Conservation (phyloP, 2,797 vertebrate species). For the Thalassophryne amazonica region DNA sequence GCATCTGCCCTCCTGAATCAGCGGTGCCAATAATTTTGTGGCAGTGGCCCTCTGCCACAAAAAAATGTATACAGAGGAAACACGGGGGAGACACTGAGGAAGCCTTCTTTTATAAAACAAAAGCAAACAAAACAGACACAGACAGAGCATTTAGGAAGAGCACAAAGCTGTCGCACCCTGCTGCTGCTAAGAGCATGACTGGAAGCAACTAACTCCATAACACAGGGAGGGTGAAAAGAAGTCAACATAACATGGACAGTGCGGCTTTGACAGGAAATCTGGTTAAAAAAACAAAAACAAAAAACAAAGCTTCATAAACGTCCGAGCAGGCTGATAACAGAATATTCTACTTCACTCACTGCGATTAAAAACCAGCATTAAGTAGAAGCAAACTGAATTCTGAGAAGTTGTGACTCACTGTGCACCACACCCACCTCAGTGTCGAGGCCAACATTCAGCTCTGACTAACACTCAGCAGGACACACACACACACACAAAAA, state of each 20-base stretch:
- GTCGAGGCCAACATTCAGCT: conserved; percentile 21
- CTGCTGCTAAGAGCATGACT: conserved; percentile 34
- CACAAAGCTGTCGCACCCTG: conserved; percentile 17
- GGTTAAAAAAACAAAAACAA: neutral
- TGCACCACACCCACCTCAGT: conserved; percentile 59
- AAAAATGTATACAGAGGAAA: no score
- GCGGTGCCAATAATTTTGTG: no score
- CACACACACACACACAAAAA: neutral
- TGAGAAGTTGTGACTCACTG: conserved; percentile 50
- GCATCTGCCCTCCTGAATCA: no score
- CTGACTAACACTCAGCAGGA: conserved; percentile 10
- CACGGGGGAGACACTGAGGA: no score
- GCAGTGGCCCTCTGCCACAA: no score
- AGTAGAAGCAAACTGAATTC: conserved; percentile 42
- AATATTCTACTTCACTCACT: neutral
- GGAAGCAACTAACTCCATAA: conserved; percentile 70
- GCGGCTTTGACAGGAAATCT: conserved; percentile 17
- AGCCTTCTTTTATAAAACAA: conserved; percentile 4
- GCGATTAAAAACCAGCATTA: neutral
- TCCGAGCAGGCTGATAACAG: neutral
- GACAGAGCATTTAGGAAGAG: neutral
- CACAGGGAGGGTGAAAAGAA: conserved; percentile 21
- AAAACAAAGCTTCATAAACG: conserved; percentile 12
- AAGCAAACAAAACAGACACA: conserved; percentile 15
- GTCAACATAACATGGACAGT: conserved; percentile 31